Evolutionary conservation across 2,888 invertebrate genomes (phyloP).

Genomic region (Cephus nigrinus): DNA sequence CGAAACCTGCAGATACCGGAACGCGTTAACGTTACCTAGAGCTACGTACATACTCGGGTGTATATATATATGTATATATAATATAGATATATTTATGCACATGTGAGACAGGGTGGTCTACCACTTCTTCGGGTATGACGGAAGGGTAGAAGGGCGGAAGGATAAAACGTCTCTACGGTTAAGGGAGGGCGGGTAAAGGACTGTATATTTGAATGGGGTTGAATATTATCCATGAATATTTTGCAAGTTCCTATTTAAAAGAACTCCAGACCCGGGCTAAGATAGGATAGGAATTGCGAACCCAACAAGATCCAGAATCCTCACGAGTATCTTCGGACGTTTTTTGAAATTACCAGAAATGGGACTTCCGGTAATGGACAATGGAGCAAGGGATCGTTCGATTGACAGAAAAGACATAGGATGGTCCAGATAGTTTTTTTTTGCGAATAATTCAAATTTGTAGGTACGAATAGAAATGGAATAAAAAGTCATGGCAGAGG

Average conservation of each 20-base stretch:
- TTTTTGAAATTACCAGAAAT: not conserved
- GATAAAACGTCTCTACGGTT: not conserved
- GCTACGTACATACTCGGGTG: not conserved
- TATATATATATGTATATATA: conserved; percentile 15
- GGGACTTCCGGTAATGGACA: not conserved
- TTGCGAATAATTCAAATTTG: not conserved
- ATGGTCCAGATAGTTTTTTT: not conserved
- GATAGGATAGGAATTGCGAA: conserved; percentile 7
- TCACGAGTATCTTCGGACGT: not conserved
- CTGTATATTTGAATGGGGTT: conserved; percentile 46
- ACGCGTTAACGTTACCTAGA: not conserved
- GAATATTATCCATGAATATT: conserved; percentile 59
- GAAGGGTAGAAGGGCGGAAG: conserved; percentile 12
- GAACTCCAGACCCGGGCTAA: conserved; percentile 12
- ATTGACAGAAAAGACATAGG: not conserved
- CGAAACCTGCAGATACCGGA: conserved; percentile 46
- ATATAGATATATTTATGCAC: not conserved
- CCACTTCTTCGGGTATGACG: not conserved
- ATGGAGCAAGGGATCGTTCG: not conserved
- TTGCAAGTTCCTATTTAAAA: conserved; percentile 47
- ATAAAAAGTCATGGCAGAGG: not conserved
- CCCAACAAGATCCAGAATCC: not conserved
- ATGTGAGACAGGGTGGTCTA: not conserved
- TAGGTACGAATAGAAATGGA: not conserved
- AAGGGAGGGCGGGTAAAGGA: not conserved